Conservation (phyloP, 2,113 vertebrate species). For the Tringa solitaria region DNA sequence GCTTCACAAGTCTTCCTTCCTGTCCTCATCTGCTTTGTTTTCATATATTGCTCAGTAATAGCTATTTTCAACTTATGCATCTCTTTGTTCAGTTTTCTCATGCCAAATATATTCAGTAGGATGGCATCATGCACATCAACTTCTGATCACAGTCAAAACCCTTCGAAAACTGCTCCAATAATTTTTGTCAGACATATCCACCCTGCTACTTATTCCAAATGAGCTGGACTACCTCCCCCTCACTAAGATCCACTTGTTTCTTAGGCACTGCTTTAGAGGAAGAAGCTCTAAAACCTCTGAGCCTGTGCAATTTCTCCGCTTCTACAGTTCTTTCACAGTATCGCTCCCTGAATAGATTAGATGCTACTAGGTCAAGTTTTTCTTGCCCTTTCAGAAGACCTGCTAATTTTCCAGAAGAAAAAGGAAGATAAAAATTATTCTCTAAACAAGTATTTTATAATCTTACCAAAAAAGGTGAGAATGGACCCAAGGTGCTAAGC, state of each 20-base stretch:
- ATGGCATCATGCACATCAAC: background rate
- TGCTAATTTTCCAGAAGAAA: background rate
- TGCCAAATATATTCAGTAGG: rapidly evolving
- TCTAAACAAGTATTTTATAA: background rate
- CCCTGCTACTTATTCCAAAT: background rate
- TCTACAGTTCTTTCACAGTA: background rate
- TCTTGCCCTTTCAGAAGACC: background rate
- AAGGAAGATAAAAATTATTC: background rate
- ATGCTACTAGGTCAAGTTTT: background rate
- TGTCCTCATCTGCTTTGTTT: background rate
- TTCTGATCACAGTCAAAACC: background rate
- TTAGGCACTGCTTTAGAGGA: background rate
- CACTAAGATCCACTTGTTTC: background rate
- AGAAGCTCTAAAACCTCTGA: background rate
- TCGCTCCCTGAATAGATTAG: background rate
- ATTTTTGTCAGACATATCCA: background rate
- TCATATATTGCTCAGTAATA: background rate
- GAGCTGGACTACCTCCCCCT: too few species aligned
- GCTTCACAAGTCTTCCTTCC: background rate
- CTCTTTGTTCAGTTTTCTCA: background rate
- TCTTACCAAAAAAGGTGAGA: background rate
- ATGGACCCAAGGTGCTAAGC: background rate
- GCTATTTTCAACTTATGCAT: background rate
- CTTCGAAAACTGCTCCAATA: background rate
- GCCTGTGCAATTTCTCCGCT: background rate